A percentile compares a stretch with the other conserved stretches of the same genome.
These are phyloP conservation scores for Helleia helle DNA, from an alignment of 2,888 invertebrate species.

Conservation along the genomic window DNA sequence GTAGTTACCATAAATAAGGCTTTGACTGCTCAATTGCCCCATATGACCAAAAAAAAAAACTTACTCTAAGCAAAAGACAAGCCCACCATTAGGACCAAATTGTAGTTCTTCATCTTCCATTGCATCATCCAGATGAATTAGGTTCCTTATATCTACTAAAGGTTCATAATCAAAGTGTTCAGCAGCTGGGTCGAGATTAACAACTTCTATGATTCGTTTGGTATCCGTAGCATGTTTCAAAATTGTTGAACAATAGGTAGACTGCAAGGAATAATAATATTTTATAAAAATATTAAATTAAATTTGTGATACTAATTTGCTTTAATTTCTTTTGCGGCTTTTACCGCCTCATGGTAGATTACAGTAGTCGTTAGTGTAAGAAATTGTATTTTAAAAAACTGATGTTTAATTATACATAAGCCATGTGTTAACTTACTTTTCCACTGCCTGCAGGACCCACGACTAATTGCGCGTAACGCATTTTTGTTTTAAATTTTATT, in stretches of 20 bases:
- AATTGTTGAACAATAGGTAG: conserved; percentile 93
- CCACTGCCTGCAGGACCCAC: conserved; percentile 98
- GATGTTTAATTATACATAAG: too few species aligned
- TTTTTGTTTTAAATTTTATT: too few species aligned
- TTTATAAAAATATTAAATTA: not conserved
- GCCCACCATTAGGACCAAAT: conserved; percentile 98
- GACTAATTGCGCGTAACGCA: conserved; percentile 96
- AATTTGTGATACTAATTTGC: not conserved
- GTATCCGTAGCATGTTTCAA: conserved; percentile 87
- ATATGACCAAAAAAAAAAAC: too few species aligned
- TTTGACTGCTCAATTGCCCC: too few species aligned
- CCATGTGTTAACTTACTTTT: conserved; percentile 84
- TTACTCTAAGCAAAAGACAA: conserved; percentile 95
- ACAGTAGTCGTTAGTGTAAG: too few species aligned
- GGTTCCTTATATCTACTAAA: conserved; percentile 86
- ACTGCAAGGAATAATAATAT: conserved; percentile 76
- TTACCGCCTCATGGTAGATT: too few species aligned
- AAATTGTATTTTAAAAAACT: too few species aligned
- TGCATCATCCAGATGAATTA: conserved; percentile 95
- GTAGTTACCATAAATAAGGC: too few species aligned
- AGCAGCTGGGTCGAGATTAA: conserved; percentile 98
- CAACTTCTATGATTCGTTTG: conserved; percentile 85
- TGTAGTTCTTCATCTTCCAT: conserved; percentile 96
- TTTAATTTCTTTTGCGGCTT: too few species aligned
- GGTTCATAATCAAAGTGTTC: conserved; percentile 96